phyloP scores from a whole-genome alignment of 1,140 invertebrate species.

The Cydia pomonella region DNA sequence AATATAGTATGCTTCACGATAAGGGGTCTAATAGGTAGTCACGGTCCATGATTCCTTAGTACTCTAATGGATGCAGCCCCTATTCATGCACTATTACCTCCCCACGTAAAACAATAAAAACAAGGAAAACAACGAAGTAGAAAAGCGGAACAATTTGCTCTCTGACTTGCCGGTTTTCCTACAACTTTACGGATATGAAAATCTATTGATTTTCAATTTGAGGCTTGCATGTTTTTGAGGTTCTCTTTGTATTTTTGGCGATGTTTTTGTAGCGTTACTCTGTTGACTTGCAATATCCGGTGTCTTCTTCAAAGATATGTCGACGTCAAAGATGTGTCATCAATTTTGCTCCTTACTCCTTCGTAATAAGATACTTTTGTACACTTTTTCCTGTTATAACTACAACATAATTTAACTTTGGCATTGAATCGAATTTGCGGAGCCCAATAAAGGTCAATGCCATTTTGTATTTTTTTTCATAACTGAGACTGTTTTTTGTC shows the following conservation, averaged over 20 bases:
- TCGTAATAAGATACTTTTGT: too few relatives aligned
- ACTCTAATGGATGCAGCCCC: neutral
- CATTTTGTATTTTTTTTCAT: too few relatives aligned
- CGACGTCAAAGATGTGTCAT: too few relatives aligned
- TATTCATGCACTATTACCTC: constrained; percentile 14
- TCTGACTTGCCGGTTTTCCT: neutral
- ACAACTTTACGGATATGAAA: neutral
- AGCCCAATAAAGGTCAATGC: too few relatives aligned
- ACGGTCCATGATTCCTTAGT: neutral
- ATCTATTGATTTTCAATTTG: constrained; percentile 14
- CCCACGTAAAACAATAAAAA: constrained; percentile 3
- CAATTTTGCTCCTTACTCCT: too few relatives aligned
- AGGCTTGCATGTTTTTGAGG: neutral
- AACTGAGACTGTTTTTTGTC: too few relatives aligned
- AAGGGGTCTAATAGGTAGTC: neutral
- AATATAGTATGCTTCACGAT: too few relatives aligned
- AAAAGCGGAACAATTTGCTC: neutral
- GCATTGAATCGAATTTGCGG: too few relatives aligned
- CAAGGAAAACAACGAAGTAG: neutral
- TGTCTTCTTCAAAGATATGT: too few relatives aligned
- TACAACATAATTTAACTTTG: too few relatives aligned
- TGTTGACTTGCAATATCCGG: too few relatives aligned
- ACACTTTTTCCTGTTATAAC: too few relatives aligned
- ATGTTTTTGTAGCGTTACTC: neutral
- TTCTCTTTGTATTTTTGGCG: neutral